Conservation (phyloP, 92 coral and sea anemone genomes). For the Siderastrea radians region DNA sequence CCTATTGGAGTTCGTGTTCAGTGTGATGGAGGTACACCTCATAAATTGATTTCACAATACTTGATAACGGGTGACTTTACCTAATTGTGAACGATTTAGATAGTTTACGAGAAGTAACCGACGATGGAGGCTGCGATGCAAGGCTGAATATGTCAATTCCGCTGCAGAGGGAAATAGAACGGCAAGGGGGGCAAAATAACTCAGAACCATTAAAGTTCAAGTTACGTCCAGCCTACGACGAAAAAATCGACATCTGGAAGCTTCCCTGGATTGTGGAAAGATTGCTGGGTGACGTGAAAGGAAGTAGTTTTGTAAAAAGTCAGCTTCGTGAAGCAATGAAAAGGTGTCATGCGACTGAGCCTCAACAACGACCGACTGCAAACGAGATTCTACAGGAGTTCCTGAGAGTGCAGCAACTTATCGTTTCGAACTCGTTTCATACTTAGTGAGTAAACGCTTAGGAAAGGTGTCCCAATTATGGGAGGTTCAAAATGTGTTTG, state of each 20-base stretch:
- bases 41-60: constrained; percentile 6
- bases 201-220: not conserved
- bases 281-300: not conserved
- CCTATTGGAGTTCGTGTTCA: not conserved
- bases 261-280: constrained; percentile 7
- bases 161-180: not conserved
- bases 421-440: too few relatives aligned
- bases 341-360: constrained; percentile 5
- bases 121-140: not conserved
- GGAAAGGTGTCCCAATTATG: too few relatives aligned
- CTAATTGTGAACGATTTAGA: constrained; percentile 7
- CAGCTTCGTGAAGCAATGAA: not conserved
- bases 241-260: constrained; percentile 25
- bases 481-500: too few relatives aligned
- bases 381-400: constrained; percentile 29
- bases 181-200: not conserved
- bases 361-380: constrained; percentile 14
- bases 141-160: not conserved
- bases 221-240: not conserved
- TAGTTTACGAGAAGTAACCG: not conserved
- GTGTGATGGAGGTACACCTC: not conserved
- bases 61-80: constrained; percentile 18
- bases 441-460: too few relatives aligned
- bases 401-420: constrained; percentile 8
- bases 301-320: constrained; percentile 10